Evolutionary conservation across 2,113 vertebrate genomes (phyloP).

Genomic region (Toxotes jaculatrix): DNA sequence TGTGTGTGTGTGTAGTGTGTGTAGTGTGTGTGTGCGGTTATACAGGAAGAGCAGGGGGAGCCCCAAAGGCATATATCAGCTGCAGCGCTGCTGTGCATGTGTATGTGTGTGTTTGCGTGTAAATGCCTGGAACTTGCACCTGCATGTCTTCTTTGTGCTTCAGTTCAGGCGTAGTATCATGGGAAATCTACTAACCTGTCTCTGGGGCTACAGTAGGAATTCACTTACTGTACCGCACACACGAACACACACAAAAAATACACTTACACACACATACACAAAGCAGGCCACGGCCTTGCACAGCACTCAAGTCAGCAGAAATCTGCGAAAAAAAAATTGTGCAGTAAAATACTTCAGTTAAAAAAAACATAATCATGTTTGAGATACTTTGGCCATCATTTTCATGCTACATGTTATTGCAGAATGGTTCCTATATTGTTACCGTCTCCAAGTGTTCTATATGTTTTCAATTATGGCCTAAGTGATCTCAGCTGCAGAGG

Average conservation of each 20-base stretch:
- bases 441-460: conserved; percentile 30
- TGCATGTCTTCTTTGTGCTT: conserved; percentile 70
- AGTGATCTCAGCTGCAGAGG: conserved; percentile 71
- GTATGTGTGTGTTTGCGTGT: conserved; percentile 48
- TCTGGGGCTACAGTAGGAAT: conserved; percentile 63
- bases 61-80: conserved; percentile 53
- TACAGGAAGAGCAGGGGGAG: conserved; percentile 51
- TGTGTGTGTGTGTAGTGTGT: conserved; percentile 28
- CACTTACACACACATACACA: conserved; percentile 7
- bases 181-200: conserved; percentile 62
- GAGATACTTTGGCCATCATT: conserved; percentile 29
- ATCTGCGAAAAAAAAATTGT: not conserved
- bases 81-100: conserved; percentile 34
- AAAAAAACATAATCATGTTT: conserved; percentile 28
- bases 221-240: conserved; percentile 41
- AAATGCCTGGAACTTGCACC: conserved; percentile 73
- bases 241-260: conserved; percentile 6
- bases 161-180: conserved; percentile 59
- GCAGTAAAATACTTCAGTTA: conserved; percentile 13
- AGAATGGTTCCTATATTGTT: conserved; percentile 43
- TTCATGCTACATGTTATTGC: conserved; percentile 45
- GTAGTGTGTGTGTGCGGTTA: conserved; percentile 37
- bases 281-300: conserved; percentile 18
- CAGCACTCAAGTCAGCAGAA: conserved; percentile 26
- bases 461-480: conserved; percentile 71